A percentile compares a stretch with the other conserved stretches of the same genome.
Conservation (phyloP, 2,888 invertebrate species). For the Pristionchus maxplancki region DNA sequence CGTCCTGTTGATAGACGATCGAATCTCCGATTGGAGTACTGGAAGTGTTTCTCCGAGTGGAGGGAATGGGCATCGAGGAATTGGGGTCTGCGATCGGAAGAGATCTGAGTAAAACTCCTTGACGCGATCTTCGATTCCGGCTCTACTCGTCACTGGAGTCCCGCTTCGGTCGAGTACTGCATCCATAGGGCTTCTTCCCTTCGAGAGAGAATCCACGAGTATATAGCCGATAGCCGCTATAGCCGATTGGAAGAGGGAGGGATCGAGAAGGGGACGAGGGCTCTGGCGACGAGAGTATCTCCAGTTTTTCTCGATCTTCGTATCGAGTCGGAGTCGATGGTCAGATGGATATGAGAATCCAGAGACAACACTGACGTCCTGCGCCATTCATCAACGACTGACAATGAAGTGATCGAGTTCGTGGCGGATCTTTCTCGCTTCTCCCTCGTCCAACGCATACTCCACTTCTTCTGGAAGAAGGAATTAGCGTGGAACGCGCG, state of each 20-base stretch:
- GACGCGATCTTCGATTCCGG: too few species aligned
- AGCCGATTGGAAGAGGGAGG: neutral
- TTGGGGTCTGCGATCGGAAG: too few species aligned
- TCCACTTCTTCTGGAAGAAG: slow-evolving; percentile 1
- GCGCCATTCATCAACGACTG: neutral
- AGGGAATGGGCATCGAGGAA: too few species aligned
- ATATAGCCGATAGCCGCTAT: neutral
- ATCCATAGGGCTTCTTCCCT: too few species aligned
- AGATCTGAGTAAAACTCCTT: too few species aligned
- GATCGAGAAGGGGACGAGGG: neutral
- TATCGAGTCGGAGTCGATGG: neutral
- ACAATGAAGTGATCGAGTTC: neutral
- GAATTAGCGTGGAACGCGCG: slow-evolving; percentile 10
- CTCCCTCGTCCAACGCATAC: neutral
- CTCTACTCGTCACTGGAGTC: too few species aligned
- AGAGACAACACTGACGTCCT: neutral
- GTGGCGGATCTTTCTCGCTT: neutral
- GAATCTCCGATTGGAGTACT: too few species aligned
- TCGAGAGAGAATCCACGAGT: neutral
- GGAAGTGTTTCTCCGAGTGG: too few species aligned
- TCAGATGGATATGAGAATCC: slow-evolving; percentile 19
- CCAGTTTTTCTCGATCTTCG: slow-evolving; percentile 13
- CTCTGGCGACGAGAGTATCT: neutral
- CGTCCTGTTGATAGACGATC: too few species aligned
- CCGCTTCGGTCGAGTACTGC: neutral